Evolutionary conservation across 2,113 vertebrate genomes (phyloP).

Genomic region (Bostrychus sinensis): DNA sequence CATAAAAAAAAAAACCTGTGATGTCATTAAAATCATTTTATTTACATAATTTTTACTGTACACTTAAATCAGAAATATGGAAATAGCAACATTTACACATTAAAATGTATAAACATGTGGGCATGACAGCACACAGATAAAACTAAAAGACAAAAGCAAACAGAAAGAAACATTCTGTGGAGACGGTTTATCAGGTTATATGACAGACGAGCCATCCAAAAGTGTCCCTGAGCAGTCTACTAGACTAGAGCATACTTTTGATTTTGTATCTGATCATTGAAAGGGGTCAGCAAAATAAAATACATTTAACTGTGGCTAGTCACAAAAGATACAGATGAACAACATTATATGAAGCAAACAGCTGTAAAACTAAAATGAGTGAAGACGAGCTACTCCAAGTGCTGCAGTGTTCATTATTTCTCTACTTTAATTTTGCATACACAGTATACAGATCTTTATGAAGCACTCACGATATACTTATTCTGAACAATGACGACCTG

Average conservation of each 20-base stretch:
- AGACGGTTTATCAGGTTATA: neutral
- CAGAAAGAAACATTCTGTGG: neutral
- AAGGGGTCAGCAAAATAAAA: neutral
- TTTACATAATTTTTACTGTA: neutral
- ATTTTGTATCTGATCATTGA: too few relatives aligned
- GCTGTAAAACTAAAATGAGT: neutral
- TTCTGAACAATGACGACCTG: slow-evolving; percentile 8
- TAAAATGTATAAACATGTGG: neutral
- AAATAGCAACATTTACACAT: neutral
- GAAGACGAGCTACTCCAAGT: neutral
- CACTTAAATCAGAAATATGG: neutral
- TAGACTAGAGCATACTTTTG: too few relatives aligned
- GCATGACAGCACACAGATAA: neutral
- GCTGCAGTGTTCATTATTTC: neutral
- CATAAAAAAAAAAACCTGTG: neutral
- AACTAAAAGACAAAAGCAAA: slow-evolving; percentile 1
- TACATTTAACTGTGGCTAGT: neutral
- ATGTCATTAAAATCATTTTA: slow-evolving; percentile 4
- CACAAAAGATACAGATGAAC: neutral
- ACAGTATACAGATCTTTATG: slow-evolving; percentile 65
- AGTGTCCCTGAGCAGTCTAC: neutral
- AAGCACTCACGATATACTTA: slow-evolving; percentile 28
- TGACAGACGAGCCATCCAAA: neutral
- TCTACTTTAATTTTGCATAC: slow-evolving; percentile 60
- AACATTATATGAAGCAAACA: neutral